Evolutionary conservation across 35 echinoderm and acorn worm genomes (phyloP), one percentile per base, ranked within the genome.

Genomic region (Acanthaster planci): DNA sequence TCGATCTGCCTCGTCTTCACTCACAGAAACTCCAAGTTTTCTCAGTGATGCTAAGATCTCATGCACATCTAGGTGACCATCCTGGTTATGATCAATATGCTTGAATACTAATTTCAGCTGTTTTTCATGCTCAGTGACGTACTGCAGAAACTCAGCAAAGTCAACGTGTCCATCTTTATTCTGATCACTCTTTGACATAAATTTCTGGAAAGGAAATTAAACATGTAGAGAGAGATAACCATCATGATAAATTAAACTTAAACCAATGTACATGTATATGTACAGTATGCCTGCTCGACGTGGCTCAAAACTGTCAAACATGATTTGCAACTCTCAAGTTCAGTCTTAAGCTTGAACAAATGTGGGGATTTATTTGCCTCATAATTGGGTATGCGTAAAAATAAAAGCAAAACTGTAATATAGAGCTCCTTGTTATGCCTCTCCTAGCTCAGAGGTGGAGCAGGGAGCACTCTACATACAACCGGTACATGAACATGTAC

Each of bases 121-220:
- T 76, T 99, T 99, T 57, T 99, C 96, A 60, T 99, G 96, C 86
- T 99, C 96, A 15, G 68, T 83, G 8, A 92, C 91, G 89, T 99
- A 99, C 81, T 91, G 91, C 81, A 93, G 88, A 94, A 99, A 99
- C 72, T 99, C 96, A 29, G 88, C 88, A 92, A 99, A 99, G 83
- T 99, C 96, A 86, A 99, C 52, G 67, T 94, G 88, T 17, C 96
- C 96, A 92, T 99, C 96, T 89, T 99, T 36, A 50, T 99, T 94
- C 60, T 86, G 85, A 57, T 99, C 96, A 75, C 90, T 88, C 82
- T 99, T 93, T 21, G 82, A 91, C 92, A 99, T 88, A 30, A 93
- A 91, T 91, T 94, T 99, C 96, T 99, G 93, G 7, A 18, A 64
- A 91, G 34, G 37, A 78, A 38, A 26, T 23, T 23, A 68, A 27